Conservation (phyloP, 1,140 invertebrate genomes). For the Drosophila obscura region DNA sequence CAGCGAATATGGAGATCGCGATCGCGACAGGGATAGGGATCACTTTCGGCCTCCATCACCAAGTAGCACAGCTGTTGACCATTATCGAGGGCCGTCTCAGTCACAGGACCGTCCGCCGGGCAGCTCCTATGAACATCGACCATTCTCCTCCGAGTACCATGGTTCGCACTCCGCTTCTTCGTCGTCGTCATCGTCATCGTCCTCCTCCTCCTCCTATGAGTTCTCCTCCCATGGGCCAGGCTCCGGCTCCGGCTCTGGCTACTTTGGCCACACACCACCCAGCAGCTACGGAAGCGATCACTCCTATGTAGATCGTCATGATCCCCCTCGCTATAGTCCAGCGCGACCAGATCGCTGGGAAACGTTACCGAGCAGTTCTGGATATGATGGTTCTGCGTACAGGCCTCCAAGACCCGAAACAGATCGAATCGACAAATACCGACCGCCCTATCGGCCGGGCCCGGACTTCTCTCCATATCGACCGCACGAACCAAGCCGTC, state of each 20-base stretch:
- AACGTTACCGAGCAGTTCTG: slow-evolving; percentile 73
- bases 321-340: slow-evolving; percentile 31
- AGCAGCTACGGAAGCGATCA: slow-evolving; percentile 71
- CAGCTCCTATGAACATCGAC: slow-evolving; percentile 67
- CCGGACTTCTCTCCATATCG: slow-evolving; percentile 73
- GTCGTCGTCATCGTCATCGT: slow-evolving; percentile 24
- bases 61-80: slow-evolving; percentile 72
- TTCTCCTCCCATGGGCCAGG: slow-evolving; percentile 71
- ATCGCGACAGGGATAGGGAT: slow-evolving; percentile 57
- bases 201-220: slow-evolving; percentile 57
- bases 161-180: slow-evolving; percentile 48
- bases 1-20: slow-evolving; percentile 27
- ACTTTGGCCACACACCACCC: slow-evolving; percentile 72
- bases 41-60: slow-evolving; percentile 41
- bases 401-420: slow-evolving; percentile 59
- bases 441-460: slow-evolving; percentile 71
- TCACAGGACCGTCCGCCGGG: slow-evolving; percentile 40
- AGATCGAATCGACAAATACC: slow-evolving; percentile 72
- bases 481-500: slow-evolving; percentile 48
- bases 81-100: slow-evolving; percentile 68
- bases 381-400: slow-evolving; percentile 68
- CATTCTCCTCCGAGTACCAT: slow-evolving; percentile 66
- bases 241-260: slow-evolving; percentile 60
- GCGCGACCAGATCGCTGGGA: slow-evolving; percentile 75
- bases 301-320: slow-evolving; percentile 74